Percentiles rank a stretch among this genome's conserved stretches.
phyloP scores from a whole-genome alignment of 2,888 invertebrate species.

The Ferrisia virgata region DNA sequence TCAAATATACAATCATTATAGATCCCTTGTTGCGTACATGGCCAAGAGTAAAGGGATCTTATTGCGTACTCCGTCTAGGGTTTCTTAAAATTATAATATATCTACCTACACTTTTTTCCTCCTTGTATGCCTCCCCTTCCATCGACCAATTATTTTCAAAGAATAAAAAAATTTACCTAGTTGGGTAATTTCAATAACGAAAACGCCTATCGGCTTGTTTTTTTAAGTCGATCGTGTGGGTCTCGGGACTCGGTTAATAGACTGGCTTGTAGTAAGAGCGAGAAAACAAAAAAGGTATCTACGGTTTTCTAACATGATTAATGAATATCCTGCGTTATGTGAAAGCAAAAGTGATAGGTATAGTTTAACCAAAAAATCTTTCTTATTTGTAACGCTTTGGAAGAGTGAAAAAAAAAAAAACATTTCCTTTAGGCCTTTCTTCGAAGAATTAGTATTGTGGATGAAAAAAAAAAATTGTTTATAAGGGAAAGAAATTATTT shows the following conservation, averaged over 20 bases:
- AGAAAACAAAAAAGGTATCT: not conserved
- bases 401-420: not conserved
- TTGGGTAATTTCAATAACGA: not conserved
- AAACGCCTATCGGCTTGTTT: not conserved
- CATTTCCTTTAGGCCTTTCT: not conserved
- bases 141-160: not conserved
- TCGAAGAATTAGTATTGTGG: not conserved
- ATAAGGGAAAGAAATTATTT: not conserved
- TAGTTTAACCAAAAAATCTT: not conserved
- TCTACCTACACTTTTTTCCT: not conserved
- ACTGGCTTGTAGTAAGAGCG: too few species aligned
- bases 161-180: not conserved
- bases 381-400: not conserved
- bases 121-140: not conserved
- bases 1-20: constrained; percentile 39
- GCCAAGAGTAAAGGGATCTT: not conserved
- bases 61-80: constrained; percentile 19
- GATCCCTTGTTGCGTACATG: constrained; percentile 15
- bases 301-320: not conserved
- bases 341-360: constrained; percentile 17
- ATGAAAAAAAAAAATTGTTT: not conserved
- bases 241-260: not conserved
- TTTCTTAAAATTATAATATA: constrained; percentile 23
- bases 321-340: not conserved
- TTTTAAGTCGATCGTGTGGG: not conserved